Percentiles rank a stretch among this genome's conserved stretches.
Conservation (phyloP, 2,888 invertebrate genomes). For the Steinernema scapterisci region DNA sequence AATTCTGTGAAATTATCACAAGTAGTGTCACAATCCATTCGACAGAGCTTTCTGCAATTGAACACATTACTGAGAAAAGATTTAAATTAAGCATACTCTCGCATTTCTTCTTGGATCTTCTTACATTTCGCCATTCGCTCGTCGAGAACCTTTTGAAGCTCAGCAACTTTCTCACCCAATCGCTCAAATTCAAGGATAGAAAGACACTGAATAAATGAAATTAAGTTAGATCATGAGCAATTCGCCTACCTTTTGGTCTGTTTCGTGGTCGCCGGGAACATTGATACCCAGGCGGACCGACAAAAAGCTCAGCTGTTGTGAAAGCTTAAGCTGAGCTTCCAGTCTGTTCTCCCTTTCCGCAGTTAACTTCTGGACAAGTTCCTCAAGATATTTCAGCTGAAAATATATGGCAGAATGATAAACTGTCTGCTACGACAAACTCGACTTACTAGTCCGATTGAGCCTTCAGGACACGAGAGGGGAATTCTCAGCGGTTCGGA, state of each 20-base stretch:
- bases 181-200: background rate
- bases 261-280: background rate
- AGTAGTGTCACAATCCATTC: background rate
- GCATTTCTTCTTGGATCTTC: background rate
- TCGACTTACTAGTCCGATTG: conserved; percentile 29
- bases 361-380: background rate
- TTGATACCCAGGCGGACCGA: conserved; percentile 3
- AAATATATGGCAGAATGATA: too few relatives aligned
- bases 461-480: background rate
- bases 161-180: background rate
- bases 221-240: background rate
- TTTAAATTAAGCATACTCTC: background rate
- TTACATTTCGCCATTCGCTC: background rate
- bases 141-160: background rate
- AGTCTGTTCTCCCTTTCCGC: background rate
- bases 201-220: background rate
- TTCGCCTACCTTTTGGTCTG: too few relatives aligned
- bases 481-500: background rate
- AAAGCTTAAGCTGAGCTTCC: conserved; percentile 23
- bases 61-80: background rate
- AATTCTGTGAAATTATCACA: background rate
- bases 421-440: too few relatives aligned
- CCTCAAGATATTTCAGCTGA: conserved; percentile 32
- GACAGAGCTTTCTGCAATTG: background rate
- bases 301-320: background rate